Conservation (phyloP, 2,888 invertebrate genomes). For the Xestia c-nigrum region DNA sequence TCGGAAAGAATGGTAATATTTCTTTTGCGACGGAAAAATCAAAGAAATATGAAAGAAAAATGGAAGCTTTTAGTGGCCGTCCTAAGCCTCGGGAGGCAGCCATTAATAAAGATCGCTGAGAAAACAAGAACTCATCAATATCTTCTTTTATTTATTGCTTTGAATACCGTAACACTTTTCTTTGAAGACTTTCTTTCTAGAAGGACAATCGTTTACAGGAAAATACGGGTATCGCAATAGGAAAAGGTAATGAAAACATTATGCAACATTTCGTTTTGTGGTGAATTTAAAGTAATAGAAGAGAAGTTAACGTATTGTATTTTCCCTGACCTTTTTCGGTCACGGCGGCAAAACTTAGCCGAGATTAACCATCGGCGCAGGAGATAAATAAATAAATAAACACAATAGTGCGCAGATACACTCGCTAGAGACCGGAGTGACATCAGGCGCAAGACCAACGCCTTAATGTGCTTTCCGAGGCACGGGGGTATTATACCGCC, state of each 20-base stretch:
- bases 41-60: slow-evolving; percentile 38
- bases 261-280: background rate
- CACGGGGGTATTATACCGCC: too few relatives aligned
- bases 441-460: too few relatives aligned
- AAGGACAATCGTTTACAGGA: background rate
- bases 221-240: background rate
- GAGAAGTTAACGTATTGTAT: background rate
- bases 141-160: slow-evolving; percentile 24
- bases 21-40: slow-evolving; percentile 40
- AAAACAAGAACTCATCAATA: slow-evolving; percentile 38
- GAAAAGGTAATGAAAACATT: background rate
- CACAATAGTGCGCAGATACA: too few relatives aligned
- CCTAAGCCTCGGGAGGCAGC: slow-evolving; percentile 22
- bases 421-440: too few relatives aligned
- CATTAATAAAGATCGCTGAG: slow-evolving; percentile 35
- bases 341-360: too few relatives aligned
- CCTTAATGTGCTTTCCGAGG: too few relatives aligned
- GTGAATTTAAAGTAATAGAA: background rate
- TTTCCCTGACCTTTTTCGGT: too few relatives aligned
- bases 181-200: background rate
- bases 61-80: slow-evolving; percentile 42
- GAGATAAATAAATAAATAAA: too few relatives aligned
- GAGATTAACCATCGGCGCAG: too few relatives aligned
- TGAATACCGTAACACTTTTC: slow-evolving; percentile 2
- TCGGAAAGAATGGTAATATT: slow-evolving; percentile 39